Conservation (phyloP, 2,113 vertebrate species). For the Sitta europaea region DNA sequence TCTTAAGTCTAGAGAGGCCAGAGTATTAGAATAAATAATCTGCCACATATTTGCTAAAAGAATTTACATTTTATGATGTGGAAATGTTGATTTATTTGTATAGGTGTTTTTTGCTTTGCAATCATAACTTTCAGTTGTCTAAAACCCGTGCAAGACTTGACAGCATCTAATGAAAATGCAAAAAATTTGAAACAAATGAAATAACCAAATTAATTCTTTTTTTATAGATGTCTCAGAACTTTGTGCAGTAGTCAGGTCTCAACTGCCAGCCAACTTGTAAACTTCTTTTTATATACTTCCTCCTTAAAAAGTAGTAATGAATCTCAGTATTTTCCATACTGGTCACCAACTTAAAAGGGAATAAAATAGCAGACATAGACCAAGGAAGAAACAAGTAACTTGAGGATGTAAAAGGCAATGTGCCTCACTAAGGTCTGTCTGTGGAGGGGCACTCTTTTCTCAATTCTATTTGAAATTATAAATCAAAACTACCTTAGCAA, state of each 20-base stretch:
- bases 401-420: constrained; percentile 4
- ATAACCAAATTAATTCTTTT: background rate
- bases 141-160: background rate
- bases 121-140: background rate
- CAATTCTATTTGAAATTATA: constrained; percentile 65
- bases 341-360: constrained; percentile 40
- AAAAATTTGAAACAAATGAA: background rate
- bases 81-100: background rate
- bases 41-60: background rate
- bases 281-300: background rate
- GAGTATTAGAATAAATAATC: background rate
- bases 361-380: constrained; percentile 31
- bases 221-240: background rate
- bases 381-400: background rate
- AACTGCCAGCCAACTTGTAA: background rate
- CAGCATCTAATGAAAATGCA: background rate
- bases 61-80: background rate
- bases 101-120: background rate
- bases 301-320: background rate
- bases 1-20: background rate
- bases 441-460: background rate
- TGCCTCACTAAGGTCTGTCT: background rate
- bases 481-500: constrained; percentile 51
- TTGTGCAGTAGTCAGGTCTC: background rate
- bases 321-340: constrained; percentile 35